Percentiles rank a stretch among this genome's conserved stretches.
phyloP scores from a whole-genome alignment of 2,797 vertebrate species.

The Psittacula echo region DNA sequence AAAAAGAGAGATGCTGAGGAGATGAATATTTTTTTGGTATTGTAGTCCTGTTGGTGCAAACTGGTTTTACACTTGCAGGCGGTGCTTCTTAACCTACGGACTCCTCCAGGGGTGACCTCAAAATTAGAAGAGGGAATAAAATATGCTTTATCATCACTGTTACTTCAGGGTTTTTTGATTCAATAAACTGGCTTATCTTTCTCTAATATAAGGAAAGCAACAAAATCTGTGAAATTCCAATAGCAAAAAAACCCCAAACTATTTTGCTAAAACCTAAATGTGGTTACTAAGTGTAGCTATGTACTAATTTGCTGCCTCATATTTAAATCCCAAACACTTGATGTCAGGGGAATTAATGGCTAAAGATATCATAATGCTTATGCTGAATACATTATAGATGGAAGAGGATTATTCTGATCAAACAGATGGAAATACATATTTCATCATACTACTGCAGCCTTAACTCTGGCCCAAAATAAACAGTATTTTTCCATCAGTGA shows the following conservation, averaged over 20 bases:
- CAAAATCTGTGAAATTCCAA: not conserved
- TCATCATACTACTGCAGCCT: constrained; percentile 32
- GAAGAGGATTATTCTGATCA: constrained; percentile 67
- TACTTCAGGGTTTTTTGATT: not conserved
- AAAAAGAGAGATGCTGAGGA: not conserved
- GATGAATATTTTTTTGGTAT: not conserved
- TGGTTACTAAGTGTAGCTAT: not conserved
- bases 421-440: constrained; percentile 70
- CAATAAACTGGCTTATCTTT: not conserved
- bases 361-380: constrained; percentile 21
- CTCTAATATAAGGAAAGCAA: not conserved
- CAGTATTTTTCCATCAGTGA: constrained; percentile 27
- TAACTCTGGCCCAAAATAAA: constrained; percentile 46
- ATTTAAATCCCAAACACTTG: constrained; percentile 25
- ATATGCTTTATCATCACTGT: not conserved
- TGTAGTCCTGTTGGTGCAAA: not conserved
- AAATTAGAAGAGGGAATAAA: not conserved
- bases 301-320: not conserved
- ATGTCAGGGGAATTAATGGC: constrained; percentile 45
- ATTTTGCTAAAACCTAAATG: not conserved
- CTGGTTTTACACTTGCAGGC: not conserved
- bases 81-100: not conserved
- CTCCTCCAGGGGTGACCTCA: not conserved
- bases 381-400: constrained; percentile 41
- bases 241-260: not conserved